Base-by-base conservation (phyloP, 2,888 invertebrate species). In the Lepetodrilus schrolli region DNA sequence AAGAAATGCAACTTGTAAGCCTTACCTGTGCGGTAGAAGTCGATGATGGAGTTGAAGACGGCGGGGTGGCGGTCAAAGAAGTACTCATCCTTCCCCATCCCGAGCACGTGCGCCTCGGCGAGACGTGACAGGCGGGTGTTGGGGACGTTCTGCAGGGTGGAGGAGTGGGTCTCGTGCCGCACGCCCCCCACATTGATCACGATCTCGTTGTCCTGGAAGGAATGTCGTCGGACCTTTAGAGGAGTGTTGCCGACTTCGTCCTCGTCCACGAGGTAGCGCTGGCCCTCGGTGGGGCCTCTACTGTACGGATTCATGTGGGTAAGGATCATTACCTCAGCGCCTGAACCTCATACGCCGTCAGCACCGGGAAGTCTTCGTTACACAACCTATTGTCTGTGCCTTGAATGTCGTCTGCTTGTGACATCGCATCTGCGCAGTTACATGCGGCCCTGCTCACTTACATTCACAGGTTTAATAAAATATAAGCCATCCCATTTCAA, bases 1-100 rank as follows among this genome's bases (percentile, higher is more conserved):
- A n/a, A n/a, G n/a, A n/a, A n/a, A n/a, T n/a, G n/a, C n/a, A n/a
- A n/a, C n/a, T n/a, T n/a, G n/a, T 0, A 17, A 1, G 8, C 73
- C 85, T 79, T 77, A 86, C 88, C 87, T 78, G 87, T 89, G 73
- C 90, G 77, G 78, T 90, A 90, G 80, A 85, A 89, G 76, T 90
- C 89, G 70, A 90, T 89, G 43, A 90, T 85, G 26, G 89, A 84
- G 73, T 86, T 87, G 74, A 90, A 90, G n/a, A 89, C 89, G 10
- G 88, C 87, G 4, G 90, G 89, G 72, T 90, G 89, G 4, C 90
- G 77, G 81, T 90, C 89, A 76, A 89, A 90, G 82, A 89, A 90
- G 75, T 89, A 89, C 71, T 89, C 89, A 47, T 84, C 83, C 51
- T 82, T 83, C 17, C 81, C 83, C 7, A 76, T 74, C 8, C 79